Evolutionary conservation across 2,888 invertebrate species (phyloP), one percentile per base, ranked within the genome.

Genomic region (Pyralis farinalis): DNA sequence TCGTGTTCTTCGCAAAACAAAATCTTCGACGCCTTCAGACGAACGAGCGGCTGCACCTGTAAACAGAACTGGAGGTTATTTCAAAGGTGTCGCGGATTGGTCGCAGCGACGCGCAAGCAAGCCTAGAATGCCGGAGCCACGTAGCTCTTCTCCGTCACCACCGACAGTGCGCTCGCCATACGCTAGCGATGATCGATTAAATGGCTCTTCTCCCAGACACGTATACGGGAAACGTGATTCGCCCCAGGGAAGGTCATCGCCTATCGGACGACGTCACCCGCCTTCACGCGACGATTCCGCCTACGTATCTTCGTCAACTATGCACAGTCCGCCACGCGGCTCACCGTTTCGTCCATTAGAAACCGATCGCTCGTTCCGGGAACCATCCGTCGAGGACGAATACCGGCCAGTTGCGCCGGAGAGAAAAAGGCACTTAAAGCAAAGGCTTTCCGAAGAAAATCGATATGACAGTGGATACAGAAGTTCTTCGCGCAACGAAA

Each of bases 61-160:
- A 30, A 84, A 85, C 50, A 81, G 83, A 33, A 90, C 75, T 41
- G 87, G 79, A 52, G 91, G 92, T 34, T 93, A 92, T 63, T 93
- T 91, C 63, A 93, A 94, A 56, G 95, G 95, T 12, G 93, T 95
- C 40, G 93, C 93, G 38, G 95, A 96, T 60, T 95, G 96, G 95
- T 93, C 93, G 1, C 94, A 94, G 63, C 89, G 94, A 40, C 90
- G 90, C 37, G 90, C 90, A 29, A 82, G 69, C 38, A 90, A 91
- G 38, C 90, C 89, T 5, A 82, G 79, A 46, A 85, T 88, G 83
- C 90, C 88, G 3, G 85, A 87, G 46, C 89, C 89, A 53, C 69
- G 87, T 16, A 89, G 87, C 46, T 73, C 84, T 1, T 89, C 89
- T 34, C 76, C 88, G 6, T 85, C 90, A 31, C 67, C 90, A 51